Evolutionary conservation across 2,113 vertebrate species (phyloP).

Genomic region (Hippocampus barbouri): DNA sequence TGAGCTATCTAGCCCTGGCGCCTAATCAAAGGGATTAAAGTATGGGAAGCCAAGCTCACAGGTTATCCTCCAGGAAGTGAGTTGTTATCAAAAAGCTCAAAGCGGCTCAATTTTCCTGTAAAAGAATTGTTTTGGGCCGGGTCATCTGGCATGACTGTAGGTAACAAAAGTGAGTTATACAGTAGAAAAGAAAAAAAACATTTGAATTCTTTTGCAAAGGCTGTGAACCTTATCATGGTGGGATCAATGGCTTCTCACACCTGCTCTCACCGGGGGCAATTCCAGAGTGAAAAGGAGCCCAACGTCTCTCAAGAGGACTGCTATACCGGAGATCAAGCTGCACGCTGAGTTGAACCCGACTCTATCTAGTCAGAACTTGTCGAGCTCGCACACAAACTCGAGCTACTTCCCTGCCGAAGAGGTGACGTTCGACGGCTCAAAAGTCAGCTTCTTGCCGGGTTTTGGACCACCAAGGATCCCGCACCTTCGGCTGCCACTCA

Average conservation of each 20-base stretch:
- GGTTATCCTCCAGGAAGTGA: slow-evolving; percentile 99
- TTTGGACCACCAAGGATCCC: too few species aligned
- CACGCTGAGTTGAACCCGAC: too few species aligned
- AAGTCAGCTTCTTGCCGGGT: too few species aligned
- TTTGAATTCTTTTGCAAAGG: slow-evolving; percentile 80
- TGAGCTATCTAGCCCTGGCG: slow-evolving; percentile 93
- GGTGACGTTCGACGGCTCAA: too few species aligned
- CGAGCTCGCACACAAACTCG: too few species aligned
- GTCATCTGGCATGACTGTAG: slow-evolving; percentile 84
- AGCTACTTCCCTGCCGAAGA: too few species aligned
- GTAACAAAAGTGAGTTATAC: slow-evolving; percentile 77
- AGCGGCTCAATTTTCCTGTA: slow-evolving; percentile 97
- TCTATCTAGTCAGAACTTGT: too few species aligned
- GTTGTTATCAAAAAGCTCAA: slow-evolving; percentile 99
- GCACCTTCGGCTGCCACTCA: too few species aligned
- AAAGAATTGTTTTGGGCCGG: slow-evolving; percentile 88
- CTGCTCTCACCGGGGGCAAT: too few species aligned
- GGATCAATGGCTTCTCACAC: slow-evolving; percentile 67
- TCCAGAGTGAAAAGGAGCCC: too few species aligned
- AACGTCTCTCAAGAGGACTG: too few species aligned
- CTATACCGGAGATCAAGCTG: too few species aligned
- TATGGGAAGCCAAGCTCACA: slow-evolving; percentile 94
- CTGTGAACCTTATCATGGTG: slow-evolving; percentile 57
- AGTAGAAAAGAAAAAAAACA: slow-evolving; percentile 67
- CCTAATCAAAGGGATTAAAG: slow-evolving; percentile 99